Conservation (phyloP, 64 coral and sea anemone species). For the Catalaphyllia jardinei region DNA sequence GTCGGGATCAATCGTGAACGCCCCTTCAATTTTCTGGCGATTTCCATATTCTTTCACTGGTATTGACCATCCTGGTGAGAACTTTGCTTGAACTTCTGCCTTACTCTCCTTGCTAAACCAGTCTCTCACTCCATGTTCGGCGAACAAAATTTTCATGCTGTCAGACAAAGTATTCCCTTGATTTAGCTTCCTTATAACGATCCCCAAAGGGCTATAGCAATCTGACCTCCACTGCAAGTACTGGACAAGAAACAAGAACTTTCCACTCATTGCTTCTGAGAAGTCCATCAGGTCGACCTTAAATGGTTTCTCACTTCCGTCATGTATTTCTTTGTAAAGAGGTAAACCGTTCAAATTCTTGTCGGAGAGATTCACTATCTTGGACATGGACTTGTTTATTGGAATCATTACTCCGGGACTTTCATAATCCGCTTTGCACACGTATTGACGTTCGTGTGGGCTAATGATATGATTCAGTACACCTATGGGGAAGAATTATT, state of each 20-base stretch:
- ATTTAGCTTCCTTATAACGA: constrained; percentile 42
- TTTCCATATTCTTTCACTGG: constrained; percentile 16
- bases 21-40: constrained; percentile 30
- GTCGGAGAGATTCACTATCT: constrained; percentile 54
- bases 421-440: constrained; percentile 58
- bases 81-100: neutral
- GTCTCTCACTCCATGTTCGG: constrained; percentile 57
- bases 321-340: constrained; percentile 8
- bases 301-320: neutral
- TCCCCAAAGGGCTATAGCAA: constrained; percentile 48
- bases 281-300: constrained; percentile 11
- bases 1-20: constrained; percentile 79
- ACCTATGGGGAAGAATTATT: constrained; percentile 31
- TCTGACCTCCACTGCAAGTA: constrained; percentile 74
- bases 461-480: constrained; percentile 72
- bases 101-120: constrained; percentile 40
- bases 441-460: constrained; percentile 84
- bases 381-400: constrained; percentile 77
- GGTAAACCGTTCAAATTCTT: constrained; percentile 16
- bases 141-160: constrained; percentile 56
- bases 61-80: constrained; percentile 36
- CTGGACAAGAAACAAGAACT: constrained; percentile 70
- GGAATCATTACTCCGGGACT: constrained; percentile 73
- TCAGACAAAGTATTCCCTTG: neutral
- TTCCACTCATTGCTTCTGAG: constrained; percentile 41